Base-by-base conservation (phyloP, 2,113 vertebrate species). In the Chaetura pelagica region DNA sequence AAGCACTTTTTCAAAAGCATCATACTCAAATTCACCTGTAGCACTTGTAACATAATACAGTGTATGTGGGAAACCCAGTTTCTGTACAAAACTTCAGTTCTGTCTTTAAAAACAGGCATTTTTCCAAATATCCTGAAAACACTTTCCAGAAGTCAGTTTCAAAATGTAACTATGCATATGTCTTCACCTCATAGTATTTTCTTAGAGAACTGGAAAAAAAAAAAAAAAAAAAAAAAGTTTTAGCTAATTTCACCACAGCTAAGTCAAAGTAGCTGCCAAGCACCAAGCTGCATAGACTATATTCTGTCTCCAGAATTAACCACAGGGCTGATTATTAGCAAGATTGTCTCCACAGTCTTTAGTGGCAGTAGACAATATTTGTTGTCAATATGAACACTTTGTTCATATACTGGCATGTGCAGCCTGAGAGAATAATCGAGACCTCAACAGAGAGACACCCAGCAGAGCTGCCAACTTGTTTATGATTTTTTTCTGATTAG, bases 131-230 rank as follows among this genome's bases (percentile, higher is more conserved):
- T 32, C 52, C 34, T 86, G 18, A 57, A 72, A 95, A 81, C 7
- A 27, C 78, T 93, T 90, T 93, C 89, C 52, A 90, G 79, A 90
- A 95, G 85, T 94, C 76, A 64, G 6, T 68, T 84, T 90, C 57
- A 68, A 92, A 84, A 94, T 92, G 48, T 64, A 89, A 92, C 90
- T 90, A 92, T 96, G 94, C 94, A 88, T n/a, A 72, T 93, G 61
- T 68, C n/a, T 93, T 93, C 85, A 91, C 93, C 69, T 75, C 64
- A 66, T 90, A 68, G 54, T 64, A 84, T 90, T 97, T 92, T 86
- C 73, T 62, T 89, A 79, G 57, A 74, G 85, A 96, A 69, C 86
- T 87, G 80, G 14, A 78, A 76, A 94, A 90, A 93, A 94, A 87
- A 89, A 90, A 89, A 42, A 78, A 42, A 78, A 76, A 94, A 90